These are phyloP conservation scores for Metopolophium dirhodum DNA, from an alignment of 1,140 invertebrate species.

Conservation along the genomic window DNA sequence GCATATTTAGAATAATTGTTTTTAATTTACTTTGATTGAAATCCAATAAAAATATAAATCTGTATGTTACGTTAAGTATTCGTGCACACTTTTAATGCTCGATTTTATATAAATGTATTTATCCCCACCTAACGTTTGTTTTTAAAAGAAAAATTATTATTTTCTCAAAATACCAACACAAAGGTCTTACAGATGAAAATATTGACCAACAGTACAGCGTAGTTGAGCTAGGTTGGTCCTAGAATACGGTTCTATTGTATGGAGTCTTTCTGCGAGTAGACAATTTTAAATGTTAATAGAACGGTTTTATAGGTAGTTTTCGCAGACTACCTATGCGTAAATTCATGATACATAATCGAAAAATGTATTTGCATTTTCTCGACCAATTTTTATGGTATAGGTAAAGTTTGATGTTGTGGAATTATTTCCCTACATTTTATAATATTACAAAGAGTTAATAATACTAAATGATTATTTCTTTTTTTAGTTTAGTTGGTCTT, in stretches of 20 bases:
- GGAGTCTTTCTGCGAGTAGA: neutral
- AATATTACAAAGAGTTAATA: neutral
- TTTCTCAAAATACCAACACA: neutral
- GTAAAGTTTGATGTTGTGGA: neutral
- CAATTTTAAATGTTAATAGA: neutral
- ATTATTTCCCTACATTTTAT: neutral
- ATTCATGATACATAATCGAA: neutral
- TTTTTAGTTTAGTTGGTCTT: neutral
- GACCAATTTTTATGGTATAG: neutral
- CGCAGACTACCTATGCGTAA: neutral
- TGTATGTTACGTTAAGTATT: neutral
- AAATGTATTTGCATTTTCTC: neutral
- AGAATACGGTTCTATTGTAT: neutral
- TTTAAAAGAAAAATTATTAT: neutral
- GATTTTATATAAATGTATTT: neutral
- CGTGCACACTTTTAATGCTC: neutral
- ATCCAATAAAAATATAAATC: neutral
- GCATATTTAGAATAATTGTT: neutral
- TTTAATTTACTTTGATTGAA: neutral
- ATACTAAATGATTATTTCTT: neutral
- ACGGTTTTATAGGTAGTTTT: neutral
- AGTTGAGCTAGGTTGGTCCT: neutral
- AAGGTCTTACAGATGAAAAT: neutral
- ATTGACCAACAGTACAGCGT: neutral
- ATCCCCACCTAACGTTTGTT: neutral